Conservation (phyloP, 2,888 invertebrate species). For the Tupiocoris notatus region DNA sequence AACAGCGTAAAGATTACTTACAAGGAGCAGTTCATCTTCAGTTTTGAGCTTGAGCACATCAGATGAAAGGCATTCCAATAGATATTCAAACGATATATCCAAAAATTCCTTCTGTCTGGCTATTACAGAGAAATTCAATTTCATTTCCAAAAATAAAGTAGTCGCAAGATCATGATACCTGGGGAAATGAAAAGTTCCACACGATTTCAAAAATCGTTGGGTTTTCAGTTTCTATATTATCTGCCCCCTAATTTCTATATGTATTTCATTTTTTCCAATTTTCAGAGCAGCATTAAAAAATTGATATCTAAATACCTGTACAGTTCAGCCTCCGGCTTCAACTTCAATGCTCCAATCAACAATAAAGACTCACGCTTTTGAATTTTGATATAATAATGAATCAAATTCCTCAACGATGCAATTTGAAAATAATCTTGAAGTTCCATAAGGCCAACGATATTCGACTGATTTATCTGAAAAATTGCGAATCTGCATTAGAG, state of each 20-base stretch:
- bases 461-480: neutral
- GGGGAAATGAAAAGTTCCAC: neutral
- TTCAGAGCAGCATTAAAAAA: no score
- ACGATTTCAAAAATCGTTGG: neutral
- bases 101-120: conserved; percentile 1
- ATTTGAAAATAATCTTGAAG: conserved; percentile 14
- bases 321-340: conserved; percentile 3
- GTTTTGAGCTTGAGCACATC: neutral
- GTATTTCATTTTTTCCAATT: no score
- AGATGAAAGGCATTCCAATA: conserved; percentile 1
- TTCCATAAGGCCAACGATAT: conserved; percentile 11
- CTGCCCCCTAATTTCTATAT: no score
- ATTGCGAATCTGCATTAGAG: no score
- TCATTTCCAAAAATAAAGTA: neutral
- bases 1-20: no score
- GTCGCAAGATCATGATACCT: conserved; percentile 19
- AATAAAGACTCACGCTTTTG: neutral
- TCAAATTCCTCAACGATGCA: conserved; percentile 3
- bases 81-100: conserved; percentile 7
- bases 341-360: conserved; percentile 7
- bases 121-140: neutral
- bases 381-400: neutral
- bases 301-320: no score
- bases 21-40: conserved; percentile 23
- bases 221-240: no score